Evolutionary conservation across 2,888 invertebrate genomes (phyloP).

Genomic region (Archips xylosteana): DNA sequence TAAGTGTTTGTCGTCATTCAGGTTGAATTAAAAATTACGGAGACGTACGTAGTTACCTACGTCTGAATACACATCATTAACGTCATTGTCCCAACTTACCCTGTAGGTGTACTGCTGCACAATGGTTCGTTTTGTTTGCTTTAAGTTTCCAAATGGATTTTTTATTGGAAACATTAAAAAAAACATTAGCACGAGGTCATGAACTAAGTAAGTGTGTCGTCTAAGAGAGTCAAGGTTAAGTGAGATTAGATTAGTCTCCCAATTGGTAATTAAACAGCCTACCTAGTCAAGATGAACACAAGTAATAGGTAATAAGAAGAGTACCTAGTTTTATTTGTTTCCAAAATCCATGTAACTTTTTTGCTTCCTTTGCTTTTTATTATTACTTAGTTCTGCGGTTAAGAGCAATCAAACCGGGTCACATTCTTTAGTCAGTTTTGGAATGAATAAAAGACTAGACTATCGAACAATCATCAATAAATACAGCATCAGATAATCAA

Average conservation of each 20-base stretch:
- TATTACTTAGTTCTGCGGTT: too few relatives aligned
- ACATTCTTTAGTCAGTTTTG: too few relatives aligned
- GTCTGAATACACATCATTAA: background rate
- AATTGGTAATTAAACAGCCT: background rate
- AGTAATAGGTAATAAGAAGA: too few relatives aligned
- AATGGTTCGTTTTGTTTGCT: background rate
- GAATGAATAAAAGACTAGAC: background rate
- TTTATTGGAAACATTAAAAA: constrained; percentile 1
- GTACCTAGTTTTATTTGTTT: too few relatives aligned
- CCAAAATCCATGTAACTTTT: too few relatives aligned
- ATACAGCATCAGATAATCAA: background rate
- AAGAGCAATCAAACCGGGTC: too few relatives aligned
- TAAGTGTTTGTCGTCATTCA: too few relatives aligned
- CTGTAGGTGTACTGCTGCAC: background rate
- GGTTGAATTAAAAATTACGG: too few relatives aligned
- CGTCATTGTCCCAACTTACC: background rate
- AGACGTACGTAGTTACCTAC: too few relatives aligned
- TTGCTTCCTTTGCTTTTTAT: too few relatives aligned
- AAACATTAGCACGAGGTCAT: constrained; percentile 6
- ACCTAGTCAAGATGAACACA: background rate
- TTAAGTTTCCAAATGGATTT: background rate
- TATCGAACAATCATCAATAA: background rate
- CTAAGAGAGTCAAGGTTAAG: constrained; percentile 13
- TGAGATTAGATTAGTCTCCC: background rate
- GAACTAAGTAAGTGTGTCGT: constrained; percentile 7